These are phyloP conservation scores for Leiothrix lutea DNA, from an alignment of 2,113 vertebrate genomes.

Conservation along the genomic window DNA sequence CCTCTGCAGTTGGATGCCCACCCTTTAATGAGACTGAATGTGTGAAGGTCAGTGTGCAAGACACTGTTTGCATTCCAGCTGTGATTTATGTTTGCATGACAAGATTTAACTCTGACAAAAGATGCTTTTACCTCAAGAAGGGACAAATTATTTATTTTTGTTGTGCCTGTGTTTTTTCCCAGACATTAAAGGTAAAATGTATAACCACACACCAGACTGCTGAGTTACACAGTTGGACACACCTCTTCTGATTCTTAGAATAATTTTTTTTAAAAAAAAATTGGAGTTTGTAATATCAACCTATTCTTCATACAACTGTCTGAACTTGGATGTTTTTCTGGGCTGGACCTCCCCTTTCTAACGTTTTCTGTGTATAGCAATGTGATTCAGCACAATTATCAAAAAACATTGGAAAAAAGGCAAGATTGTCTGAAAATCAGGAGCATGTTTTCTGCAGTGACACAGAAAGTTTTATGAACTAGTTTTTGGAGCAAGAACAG, in stretches of 20 bases:
- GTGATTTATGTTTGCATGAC: neutral
- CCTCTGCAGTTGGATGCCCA: slow-evolving; percentile 90
- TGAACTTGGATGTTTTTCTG: neutral
- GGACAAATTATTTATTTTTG: neutral
- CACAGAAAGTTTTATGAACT: neutral
- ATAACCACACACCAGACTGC: no score
- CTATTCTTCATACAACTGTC: neutral
- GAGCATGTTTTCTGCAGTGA: neutral
- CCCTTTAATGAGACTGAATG: slow-evolving; percentile 95
- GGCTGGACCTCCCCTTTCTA: neutral
- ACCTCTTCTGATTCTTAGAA: neutral
- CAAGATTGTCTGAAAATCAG: neutral
- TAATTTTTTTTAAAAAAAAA: neutral
- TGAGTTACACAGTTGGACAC: neutral
- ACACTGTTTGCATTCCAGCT: neutral
- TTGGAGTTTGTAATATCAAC: neutral
- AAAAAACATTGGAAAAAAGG: neutral
- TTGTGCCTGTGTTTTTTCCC: neutral
- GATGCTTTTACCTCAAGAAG: neutral
- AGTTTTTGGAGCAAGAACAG: neutral
- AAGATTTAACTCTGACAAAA: neutral
- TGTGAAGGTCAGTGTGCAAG: slow-evolving; percentile 83
- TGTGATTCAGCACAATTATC: neutral
- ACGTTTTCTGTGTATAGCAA: neutral
- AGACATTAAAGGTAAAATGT: neutral